Evolutionary conservation across 2,888 invertebrate genomes (phyloP).

Genomic region (Apotomis betuletana): DNA sequence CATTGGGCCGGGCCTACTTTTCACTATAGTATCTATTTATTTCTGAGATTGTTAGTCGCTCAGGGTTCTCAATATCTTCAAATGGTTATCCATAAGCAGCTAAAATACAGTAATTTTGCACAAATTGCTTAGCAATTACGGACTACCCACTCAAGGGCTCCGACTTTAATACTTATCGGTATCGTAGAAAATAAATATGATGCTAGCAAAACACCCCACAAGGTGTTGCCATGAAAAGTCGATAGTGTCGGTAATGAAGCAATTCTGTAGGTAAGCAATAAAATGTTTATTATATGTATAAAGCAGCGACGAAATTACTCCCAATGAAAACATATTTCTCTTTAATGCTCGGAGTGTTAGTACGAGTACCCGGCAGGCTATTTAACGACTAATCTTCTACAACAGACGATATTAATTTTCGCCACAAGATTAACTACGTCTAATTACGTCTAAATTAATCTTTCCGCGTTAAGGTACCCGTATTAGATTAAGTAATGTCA

Average conservation of each 20-base stretch:
- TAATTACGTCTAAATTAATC: slow-evolving; percentile 34
- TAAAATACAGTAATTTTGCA: too few species aligned
- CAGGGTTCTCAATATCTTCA: too few species aligned
- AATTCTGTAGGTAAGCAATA: not conserved
- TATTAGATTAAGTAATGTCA: not conserved
- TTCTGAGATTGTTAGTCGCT: too few species aligned
- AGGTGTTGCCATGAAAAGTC: not conserved
- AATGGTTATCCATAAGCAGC: too few species aligned
- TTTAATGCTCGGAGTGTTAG: slow-evolving; percentile 19
- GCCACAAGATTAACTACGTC: slow-evolving; percentile 27
- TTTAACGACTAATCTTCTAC: slow-evolving; percentile 27
- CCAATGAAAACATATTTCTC: slow-evolving; percentile 28
- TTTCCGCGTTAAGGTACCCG: slow-evolving; percentile 7
- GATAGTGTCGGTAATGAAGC: not conserved
- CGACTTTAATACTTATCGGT: too few species aligned
- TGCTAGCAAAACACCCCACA: not conserved
- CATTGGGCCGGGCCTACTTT: too few species aligned
- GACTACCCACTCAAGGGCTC: too few species aligned
- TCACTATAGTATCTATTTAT: too few species aligned
- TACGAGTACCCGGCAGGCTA: slow-evolving; percentile 1
- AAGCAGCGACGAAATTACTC: slow-evolving; percentile 13
- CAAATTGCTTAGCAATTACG: too few species aligned
- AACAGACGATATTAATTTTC: slow-evolving; percentile 34
- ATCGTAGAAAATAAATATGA: not conserved
- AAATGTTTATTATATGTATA: not conserved